Evolutionary conservation across 2,797 vertebrate genomes (phyloP).

Genomic region (Falco rusticolus): DNA sequence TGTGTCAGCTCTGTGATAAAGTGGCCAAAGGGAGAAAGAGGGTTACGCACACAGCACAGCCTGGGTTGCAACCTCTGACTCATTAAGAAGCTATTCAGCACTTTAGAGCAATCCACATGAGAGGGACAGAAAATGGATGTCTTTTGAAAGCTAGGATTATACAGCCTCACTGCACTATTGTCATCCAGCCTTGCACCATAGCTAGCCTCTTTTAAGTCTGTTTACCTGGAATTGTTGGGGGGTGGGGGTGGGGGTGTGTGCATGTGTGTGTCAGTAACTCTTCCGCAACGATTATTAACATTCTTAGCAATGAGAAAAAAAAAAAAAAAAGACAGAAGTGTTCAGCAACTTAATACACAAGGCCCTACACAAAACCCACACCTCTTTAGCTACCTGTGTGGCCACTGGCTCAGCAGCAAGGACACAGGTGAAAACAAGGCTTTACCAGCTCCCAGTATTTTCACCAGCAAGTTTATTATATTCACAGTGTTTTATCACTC

Average conservation of each 20-base stretch:
- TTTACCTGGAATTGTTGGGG: not conserved
- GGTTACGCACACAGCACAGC: not conserved
- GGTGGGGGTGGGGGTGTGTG: too few species aligned
- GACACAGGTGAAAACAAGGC: not conserved
- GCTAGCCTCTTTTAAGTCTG: not conserved
- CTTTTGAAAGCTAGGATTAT: constrained; percentile 29
- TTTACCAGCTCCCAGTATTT: not conserved
- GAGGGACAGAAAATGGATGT: not conserved
- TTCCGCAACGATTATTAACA: not conserved
- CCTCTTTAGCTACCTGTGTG: not conserved
- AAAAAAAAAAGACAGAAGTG: not conserved
- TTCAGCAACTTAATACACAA: not conserved
- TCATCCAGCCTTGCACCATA: not conserved
- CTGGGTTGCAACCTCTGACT: constrained; percentile 20
- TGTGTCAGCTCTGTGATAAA: constrained; percentile 25
- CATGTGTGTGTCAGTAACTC: not conserved
- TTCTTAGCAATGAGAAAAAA: not conserved
- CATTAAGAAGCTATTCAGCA: constrained; percentile 40
- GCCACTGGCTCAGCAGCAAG: not conserved
- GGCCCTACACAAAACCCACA: not conserved
- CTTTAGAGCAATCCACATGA: not conserved
- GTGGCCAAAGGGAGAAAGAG: not conserved
- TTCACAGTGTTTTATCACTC: not conserved
- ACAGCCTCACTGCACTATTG: not conserved
- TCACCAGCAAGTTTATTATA: not conserved